Evolutionary conservation across 2,888 invertebrate genomes (phyloP).

Genomic region (Chrysolina americana): DNA sequence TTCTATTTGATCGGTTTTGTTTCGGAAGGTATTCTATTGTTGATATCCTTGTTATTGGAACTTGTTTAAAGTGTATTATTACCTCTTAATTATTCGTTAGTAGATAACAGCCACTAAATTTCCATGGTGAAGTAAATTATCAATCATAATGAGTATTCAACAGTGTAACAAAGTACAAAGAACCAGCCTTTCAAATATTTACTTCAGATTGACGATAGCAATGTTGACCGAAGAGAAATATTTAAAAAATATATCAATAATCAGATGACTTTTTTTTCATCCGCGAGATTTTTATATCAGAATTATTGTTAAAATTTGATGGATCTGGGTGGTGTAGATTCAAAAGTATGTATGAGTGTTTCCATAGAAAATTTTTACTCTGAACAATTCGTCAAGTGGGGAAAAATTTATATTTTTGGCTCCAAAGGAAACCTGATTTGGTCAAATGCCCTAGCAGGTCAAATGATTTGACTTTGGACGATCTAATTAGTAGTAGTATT

Average conservation of each 20-base stretch:
- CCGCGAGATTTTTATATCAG: background rate
- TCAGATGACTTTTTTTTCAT: background rate
- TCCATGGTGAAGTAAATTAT: background rate
- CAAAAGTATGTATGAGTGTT: no score
- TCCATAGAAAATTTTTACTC: no score
- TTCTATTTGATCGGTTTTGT: background rate
- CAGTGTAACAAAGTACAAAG: background rate
- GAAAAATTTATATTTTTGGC: no score
- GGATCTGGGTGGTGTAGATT: no score
- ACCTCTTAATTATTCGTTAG: background rate
- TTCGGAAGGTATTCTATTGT: background rate
- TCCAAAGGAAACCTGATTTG: no score
- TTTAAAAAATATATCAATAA: background rate
- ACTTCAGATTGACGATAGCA: background rate
- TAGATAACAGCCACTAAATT: background rate
- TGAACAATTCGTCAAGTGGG: no score
- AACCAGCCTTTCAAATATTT: background rate
- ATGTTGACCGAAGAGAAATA: background rate
- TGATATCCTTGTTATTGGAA: background rate
- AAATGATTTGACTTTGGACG: no score
- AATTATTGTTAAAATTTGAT: no score
- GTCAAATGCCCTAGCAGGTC: no score
- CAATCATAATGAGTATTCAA: background rate
- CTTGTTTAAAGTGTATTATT: background rate
- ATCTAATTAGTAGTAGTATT: no score